Evolutionary conservation across 2,797 vertebrate genomes (phyloP).

Genomic region (Chiroxiphia lanceolata): DNA sequence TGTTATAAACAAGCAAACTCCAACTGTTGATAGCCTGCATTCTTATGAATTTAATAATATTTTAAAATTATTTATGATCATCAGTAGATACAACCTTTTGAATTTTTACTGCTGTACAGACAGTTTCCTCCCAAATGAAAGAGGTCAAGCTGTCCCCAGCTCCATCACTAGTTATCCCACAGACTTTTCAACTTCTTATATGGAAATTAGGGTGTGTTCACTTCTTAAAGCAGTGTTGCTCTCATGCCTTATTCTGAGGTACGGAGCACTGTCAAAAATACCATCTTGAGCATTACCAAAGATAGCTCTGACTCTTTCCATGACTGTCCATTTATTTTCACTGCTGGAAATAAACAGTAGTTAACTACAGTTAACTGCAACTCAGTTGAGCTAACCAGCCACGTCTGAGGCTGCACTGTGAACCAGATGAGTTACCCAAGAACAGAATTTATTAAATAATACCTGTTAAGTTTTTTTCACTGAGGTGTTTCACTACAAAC

Average conservation of each 20-base stretch:
- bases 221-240: not conserved
- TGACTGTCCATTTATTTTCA: not conserved
- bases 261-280: not conserved
- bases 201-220: not conserved
- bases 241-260: not conserved
- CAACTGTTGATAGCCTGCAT: not conserved
- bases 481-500: not conserved
- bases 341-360: not conserved
- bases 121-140: not conserved
- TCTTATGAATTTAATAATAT: not conserved
- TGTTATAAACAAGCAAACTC: not conserved
- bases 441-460: not conserved
- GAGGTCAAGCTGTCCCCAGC: not conserved
- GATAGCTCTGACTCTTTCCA: not conserved
- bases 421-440: not conserved
- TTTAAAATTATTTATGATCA: not conserved
- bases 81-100: not conserved
- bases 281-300: rapidly evolving
- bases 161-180: not conserved
- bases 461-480: not conserved
- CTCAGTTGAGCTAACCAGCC: not conserved
- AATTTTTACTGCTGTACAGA: not conserved
- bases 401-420: too few species aligned
- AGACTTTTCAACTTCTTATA: not conserved
- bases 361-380: not conserved